A percentile compares a stretch with the other conserved stretches of the same genome.
phyloP scores from a whole-genome alignment of 2,113 vertebrate genomes.

The Scortum barcoo region DNA sequence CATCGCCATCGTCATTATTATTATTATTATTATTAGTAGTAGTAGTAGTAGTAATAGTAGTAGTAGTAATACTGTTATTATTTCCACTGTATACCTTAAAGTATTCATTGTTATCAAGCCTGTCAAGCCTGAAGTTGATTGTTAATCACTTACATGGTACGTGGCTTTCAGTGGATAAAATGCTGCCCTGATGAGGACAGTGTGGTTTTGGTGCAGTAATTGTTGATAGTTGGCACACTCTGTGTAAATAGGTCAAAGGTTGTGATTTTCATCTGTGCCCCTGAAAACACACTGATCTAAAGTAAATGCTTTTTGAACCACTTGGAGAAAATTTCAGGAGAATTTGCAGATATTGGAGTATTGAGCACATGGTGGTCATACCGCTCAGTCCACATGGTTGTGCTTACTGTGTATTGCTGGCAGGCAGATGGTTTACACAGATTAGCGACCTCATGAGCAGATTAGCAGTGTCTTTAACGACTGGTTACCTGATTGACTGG shows the following conservation, averaged over 20 bases:
- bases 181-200: too few species aligned
- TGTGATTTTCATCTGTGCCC: too few species aligned
- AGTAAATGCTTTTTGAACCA: neutral
- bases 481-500: constrained; percentile 14
- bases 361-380: neutral
- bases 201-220: too few species aligned
- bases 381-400: neutral
- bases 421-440: constrained; percentile 70
- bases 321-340: neutral
- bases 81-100: neutral
- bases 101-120: neutral
- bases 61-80: too few species aligned
- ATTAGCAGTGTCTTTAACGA: constrained; percentile 57
- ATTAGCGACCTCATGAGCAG: constrained; percentile 69
- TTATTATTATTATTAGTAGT: too few species aligned
- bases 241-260: too few species aligned
- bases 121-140: neutral
- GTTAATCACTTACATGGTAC: too few species aligned
- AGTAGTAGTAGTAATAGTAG: too few species aligned
- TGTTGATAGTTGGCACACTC: too few species aligned
- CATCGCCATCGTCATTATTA: too few species aligned
- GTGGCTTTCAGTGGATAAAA: neutral
- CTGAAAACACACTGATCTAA: too few species aligned
- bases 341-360: neutral
- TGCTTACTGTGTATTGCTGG: constrained; percentile 8